Percentiles rank a stretch among this genome's conserved stretches.
phyloP scores from a whole-genome alignment of 2,797 vertebrate species.

The Danio kyathit region DNA sequence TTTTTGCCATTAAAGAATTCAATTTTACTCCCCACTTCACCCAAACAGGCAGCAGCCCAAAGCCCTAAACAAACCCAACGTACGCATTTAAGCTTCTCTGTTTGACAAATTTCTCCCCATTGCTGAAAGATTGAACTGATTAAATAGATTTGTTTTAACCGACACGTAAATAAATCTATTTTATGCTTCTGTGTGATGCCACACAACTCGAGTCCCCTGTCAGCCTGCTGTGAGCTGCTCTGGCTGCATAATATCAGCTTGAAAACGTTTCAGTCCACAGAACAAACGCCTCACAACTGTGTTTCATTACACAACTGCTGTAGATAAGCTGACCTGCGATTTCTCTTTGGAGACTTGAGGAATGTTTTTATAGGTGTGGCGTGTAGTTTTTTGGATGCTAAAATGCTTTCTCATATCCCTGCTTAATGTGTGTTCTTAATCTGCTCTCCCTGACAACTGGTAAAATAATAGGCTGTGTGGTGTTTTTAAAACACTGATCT shows the following conservation, averaged over 20 bases:
- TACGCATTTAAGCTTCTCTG: conserved; percentile 44
- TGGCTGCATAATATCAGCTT: conserved; percentile 40
- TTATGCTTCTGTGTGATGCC: conserved; percentile 42
- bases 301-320: conserved; percentile 34
- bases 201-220: conserved; percentile 30
- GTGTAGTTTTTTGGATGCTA: background rate
- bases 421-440: background rate
- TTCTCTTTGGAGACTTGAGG: conserved; percentile 13
- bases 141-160: conserved; percentile 61
- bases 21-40: conserved; percentile 61
- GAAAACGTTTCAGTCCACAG: conserved; percentile 25
- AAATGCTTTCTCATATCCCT: background rate
- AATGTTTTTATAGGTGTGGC: conserved; percentile 35
- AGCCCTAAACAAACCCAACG: conserved; percentile 42
- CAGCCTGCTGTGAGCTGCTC: background rate
- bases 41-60: conserved; percentile 41
- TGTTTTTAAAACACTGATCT: conserved; percentile 3
- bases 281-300: conserved; percentile 33
- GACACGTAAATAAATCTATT: conserved; percentile 61
- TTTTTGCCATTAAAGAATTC: conserved; percentile 58
- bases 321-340: conserved; percentile 38
- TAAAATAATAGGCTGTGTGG: background rate
- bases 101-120: conserved; percentile 49
- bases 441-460: background rate
- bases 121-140: conserved; percentile 57